Percentiles rank a stretch among this genome's conserved stretches.
These are phyloP conservation scores for Sitodiplosis mosellana DNA, from an alignment of 1,140 invertebrate species.

Conservation along the genomic window DNA sequence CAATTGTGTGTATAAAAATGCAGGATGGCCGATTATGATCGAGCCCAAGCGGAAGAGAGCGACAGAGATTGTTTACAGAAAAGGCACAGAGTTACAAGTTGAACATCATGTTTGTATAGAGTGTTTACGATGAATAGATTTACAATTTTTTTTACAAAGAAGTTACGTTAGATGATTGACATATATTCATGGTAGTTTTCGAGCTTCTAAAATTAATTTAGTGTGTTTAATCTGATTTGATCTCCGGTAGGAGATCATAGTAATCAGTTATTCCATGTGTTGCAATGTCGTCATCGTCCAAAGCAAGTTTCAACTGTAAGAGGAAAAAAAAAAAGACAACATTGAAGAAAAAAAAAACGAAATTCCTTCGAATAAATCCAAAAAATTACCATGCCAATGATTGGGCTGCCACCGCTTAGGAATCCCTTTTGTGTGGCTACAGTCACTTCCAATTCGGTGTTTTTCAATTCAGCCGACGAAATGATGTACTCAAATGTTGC, in stretches of 20 bases:
- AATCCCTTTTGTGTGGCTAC: slow-evolving; percentile 70
- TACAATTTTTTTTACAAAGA: too few species aligned
- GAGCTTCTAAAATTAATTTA: not conserved
- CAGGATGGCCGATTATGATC: too few species aligned
- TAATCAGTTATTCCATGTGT: slow-evolving; percentile 30
- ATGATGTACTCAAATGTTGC: slow-evolving; percentile 76
- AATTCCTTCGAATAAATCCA: not conserved
- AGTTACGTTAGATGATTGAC: too few species aligned
- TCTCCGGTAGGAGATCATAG: slow-evolving; percentile 36
- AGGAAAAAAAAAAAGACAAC: not conserved
- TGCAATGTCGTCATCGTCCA: slow-evolving; percentile 21
- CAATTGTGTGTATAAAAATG: too few species aligned
- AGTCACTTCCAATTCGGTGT: slow-evolving; percentile 54
- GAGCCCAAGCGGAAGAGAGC: too few species aligned
- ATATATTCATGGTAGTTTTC: too few species aligned
- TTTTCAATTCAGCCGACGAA: slow-evolving; percentile 52
- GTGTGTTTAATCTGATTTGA: not conserved
- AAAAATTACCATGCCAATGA: slow-evolving; percentile 59
- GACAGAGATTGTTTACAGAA: too few species aligned
- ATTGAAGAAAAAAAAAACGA: not conserved
- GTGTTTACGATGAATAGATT: not conserved
- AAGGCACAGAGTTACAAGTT: too few species aligned
- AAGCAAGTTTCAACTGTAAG: slow-evolving; percentile 18
- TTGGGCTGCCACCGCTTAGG: slow-evolving; percentile 51
- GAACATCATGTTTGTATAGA: too few species aligned